Evolutionary conservation across 92 coral and sea anemone genomes (phyloP).

Genomic region (Hydrozoanthus gracilis): DNA sequence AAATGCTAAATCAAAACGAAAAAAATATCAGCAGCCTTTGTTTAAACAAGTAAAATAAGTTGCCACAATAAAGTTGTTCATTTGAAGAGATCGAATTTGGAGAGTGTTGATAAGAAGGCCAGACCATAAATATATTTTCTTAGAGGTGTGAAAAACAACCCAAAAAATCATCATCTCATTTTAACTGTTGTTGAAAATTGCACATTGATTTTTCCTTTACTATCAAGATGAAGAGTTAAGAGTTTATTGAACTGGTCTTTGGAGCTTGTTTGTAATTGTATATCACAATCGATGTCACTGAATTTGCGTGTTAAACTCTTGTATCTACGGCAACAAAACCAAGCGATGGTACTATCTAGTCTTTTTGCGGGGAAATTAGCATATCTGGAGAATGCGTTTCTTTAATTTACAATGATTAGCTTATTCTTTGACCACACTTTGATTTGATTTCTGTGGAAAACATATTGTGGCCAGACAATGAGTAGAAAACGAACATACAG

Average conservation of each 20-base stretch:
- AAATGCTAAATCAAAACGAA: background rate
- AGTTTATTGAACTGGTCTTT: background rate
- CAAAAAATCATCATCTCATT: background rate
- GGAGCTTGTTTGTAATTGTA: background rate
- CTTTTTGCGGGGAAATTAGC: background rate
- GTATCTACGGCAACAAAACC: conserved; percentile 25
- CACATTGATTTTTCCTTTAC: background rate
- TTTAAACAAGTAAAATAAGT: background rate
- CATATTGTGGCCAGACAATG: too few species aligned
- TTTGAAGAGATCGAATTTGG: background rate
- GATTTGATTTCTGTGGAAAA: too few species aligned
- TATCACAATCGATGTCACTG: background rate
- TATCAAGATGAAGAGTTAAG: background rate
- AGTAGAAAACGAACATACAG: too few species aligned
- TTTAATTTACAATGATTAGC: conserved; percentile 1
- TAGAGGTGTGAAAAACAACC: background rate
- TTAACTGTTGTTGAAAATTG: background rate
- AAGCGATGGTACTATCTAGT: conserved; percentile 8
- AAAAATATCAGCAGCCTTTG: background rate
- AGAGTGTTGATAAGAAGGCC: background rate
- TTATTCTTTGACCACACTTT: background rate
- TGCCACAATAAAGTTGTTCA: background rate
- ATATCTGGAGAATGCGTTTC: background rate
- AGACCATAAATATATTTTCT: background rate
- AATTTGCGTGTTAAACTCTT: conserved; percentile 8